phyloP scores from a whole-genome alignment of 2,888 invertebrate species.

The Erebia palarica region DNA sequence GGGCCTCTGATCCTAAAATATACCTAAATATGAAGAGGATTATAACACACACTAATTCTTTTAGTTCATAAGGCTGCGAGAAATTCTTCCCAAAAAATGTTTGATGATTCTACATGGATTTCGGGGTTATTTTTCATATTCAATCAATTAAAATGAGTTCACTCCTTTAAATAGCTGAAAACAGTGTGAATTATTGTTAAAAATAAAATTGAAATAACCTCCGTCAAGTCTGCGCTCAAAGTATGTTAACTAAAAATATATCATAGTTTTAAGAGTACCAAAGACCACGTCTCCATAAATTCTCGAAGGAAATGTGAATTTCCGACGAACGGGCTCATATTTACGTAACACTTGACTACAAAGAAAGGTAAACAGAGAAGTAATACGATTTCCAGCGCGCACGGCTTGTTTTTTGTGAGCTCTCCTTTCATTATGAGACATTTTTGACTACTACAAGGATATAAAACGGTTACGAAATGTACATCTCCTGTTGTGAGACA shows the following conservation, averaged over 20 bases:
- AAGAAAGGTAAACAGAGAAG: slow-evolving; percentile 79
- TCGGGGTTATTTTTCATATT: no score
- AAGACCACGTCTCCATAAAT: slow-evolving; percentile 57
- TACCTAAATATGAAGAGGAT: not conserved
- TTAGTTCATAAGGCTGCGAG: not conserved
- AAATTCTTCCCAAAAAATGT: no score
- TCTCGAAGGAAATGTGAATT: slow-evolving; percentile 75
- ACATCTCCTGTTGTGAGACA: slow-evolving; percentile 41
- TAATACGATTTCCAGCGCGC: slow-evolving; percentile 77
- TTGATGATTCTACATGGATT: no score
- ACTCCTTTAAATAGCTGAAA: not conserved
- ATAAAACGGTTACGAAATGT: slow-evolving; percentile 34
- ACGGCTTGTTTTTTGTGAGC: slow-evolving; percentile 61
- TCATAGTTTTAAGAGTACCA: slow-evolving; percentile 45
- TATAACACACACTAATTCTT: no score
- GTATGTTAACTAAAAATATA: slow-evolving; percentile 42
- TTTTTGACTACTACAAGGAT: slow-evolving; percentile 45
- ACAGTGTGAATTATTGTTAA: not conserved
- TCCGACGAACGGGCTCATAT: slow-evolving; percentile 75
- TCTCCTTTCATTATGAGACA: slow-evolving; percentile 45
- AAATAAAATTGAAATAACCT: slow-evolving; percentile 17
- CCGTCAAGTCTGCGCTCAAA: slow-evolving; percentile 31
- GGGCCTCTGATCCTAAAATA: not conserved
- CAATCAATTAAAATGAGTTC: no score
- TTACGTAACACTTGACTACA: slow-evolving; percentile 81